Conservation (phyloP, 2,113 vertebrate species). For the Amphiprion ocellaris region DNA sequence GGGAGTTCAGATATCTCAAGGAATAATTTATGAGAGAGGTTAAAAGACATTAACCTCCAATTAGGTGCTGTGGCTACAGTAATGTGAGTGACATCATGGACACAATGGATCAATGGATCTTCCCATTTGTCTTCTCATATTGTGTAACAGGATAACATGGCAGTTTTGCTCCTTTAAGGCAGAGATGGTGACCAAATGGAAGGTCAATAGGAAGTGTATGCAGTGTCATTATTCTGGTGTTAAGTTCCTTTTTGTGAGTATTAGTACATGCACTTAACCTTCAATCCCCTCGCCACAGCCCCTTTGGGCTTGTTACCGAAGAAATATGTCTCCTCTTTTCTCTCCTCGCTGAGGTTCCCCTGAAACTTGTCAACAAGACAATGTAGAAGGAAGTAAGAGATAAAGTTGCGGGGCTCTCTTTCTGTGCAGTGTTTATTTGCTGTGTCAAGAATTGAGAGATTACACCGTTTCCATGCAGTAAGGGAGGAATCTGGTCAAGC, state of each 20-base stretch:
- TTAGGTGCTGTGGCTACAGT: conserved; percentile 59
- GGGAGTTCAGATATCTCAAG: conserved; percentile 61
- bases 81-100: conserved; percentile 47
- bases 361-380: conserved; percentile 83
- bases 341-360: conserved; percentile 58
- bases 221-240: conserved; percentile 69
- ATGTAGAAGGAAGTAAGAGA: conserved; percentile 86
- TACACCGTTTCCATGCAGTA: conserved; percentile 83
- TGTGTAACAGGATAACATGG: conserved; percentile 42
- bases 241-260: conserved; percentile 78
- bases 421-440: conserved; percentile 87
- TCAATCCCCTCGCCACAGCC: conserved; percentile 60
- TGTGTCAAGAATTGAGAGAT: conserved; percentile 89
- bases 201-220: conserved; percentile 61
- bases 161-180: conserved; percentile 21
- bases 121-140: conserved; percentile 20
- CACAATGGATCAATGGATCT: conserved; percentile 21
- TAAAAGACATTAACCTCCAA: conserved; percentile 70
- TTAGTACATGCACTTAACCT: conserved; percentile 82
- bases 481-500: conserved; percentile 84
- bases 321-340: conserved; percentile 77
- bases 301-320: conserved; percentile 75
- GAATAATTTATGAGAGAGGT: conserved; percentile 76
- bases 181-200: conserved; percentile 37
- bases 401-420: conserved; percentile 83